These are phyloP conservation scores for Pachypeltis micranthus DNA, from an alignment of 1,140 invertebrate species.

Conservation along the genomic window DNA sequence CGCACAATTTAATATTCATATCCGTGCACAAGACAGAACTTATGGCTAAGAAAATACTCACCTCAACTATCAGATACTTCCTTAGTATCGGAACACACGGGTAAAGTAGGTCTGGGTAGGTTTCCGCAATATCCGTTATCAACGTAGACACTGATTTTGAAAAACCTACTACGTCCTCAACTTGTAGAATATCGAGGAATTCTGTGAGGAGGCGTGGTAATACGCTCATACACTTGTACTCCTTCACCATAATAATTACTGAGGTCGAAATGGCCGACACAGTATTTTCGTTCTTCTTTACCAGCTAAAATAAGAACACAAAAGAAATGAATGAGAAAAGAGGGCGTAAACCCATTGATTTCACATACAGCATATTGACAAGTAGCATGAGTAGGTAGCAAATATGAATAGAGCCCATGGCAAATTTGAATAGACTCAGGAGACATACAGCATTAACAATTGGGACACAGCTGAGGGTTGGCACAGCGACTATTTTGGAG, in stretches of 20 bases:
- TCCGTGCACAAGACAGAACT: too few relatives aligned
- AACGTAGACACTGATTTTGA: slow-evolving; percentile 51
- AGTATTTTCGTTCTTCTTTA: slow-evolving; percentile 60
- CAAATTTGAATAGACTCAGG: too few relatives aligned
- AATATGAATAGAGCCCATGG: too few relatives aligned
- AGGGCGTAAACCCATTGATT: too few relatives aligned
- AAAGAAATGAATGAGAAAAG: too few relatives aligned
- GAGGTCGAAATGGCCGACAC: slow-evolving; percentile 51
- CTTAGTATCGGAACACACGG: slow-evolving; percentile 45
- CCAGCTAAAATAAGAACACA: slow-evolving; percentile 42
- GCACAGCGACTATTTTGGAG: too few relatives aligned
- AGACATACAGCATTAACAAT: too few relatives aligned
- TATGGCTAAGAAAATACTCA: slow-evolving; percentile 29
- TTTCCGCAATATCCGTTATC: slow-evolving; percentile 53
- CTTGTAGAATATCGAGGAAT: slow-evolving; percentile 46
- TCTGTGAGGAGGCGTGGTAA: slow-evolving; percentile 60
- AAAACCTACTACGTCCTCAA: slow-evolving; percentile 44
- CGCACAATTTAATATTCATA: too few relatives aligned
- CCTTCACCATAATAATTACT: slow-evolving; percentile 49
- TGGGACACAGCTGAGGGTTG: too few relatives aligned
- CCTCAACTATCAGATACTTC: slow-evolving; percentile 46
- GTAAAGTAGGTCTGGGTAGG: slow-evolving; percentile 50
- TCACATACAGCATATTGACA: too few relatives aligned
- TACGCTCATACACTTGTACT: slow-evolving; percentile 49
- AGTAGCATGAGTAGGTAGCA: too few relatives aligned